Base-by-base conservation (phyloP, 2,797 vertebrate genomes). In the Tokudaia tokunoshimensis region DNA sequence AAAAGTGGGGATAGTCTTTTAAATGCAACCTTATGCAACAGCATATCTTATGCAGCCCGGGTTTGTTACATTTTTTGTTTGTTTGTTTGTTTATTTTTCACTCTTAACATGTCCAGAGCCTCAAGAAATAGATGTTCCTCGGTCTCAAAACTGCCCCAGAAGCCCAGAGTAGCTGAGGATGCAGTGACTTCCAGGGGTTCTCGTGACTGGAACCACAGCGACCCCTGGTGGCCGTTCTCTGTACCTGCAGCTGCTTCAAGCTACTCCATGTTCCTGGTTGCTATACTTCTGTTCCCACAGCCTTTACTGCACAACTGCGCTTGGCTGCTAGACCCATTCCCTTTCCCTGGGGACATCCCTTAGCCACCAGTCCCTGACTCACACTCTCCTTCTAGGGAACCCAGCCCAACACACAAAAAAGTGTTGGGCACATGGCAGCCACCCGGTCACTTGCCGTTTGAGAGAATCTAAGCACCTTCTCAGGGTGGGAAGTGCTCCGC, bases 401-500 rank as follows among this genome's bases (percentile, higher is more conserved):
- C 11, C 59, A 44, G 17, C 31, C 61, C 41, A 65, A 22, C 34
- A 34, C 61, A 52, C 59, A 72, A 65, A 34, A 20, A 7, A 50
- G 24, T 15, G 5, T 19, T 19, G 5, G 7, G 4, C 57, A 44
- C 6, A 29, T 2, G 3, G 47, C 2, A 0, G 47, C 2, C 26
- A 75, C 34, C 37, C 22, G 44, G 55, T 57, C 7, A 34, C 17
- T 85, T n/a, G 41, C n/a, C 55, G 34, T 37, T n/a, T 14, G 44
- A 70, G 67, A 55, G 22, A 29, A 13, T 37, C 14, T 0, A 29
- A 26, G 19, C 3, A 70, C 20, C 47, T 41, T n/a, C 75, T 55
- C 55, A 63, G 74, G 63, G 76, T 26, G 7, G 37, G 34, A 41
- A 82, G 61, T 1, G 4, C 86, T 41, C 19, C 1, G 63, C 31